These are phyloP conservation scores for Brachyptera risi DNA, from an alignment of 2,888 invertebrate genomes.

Conservation along the genomic window DNA sequence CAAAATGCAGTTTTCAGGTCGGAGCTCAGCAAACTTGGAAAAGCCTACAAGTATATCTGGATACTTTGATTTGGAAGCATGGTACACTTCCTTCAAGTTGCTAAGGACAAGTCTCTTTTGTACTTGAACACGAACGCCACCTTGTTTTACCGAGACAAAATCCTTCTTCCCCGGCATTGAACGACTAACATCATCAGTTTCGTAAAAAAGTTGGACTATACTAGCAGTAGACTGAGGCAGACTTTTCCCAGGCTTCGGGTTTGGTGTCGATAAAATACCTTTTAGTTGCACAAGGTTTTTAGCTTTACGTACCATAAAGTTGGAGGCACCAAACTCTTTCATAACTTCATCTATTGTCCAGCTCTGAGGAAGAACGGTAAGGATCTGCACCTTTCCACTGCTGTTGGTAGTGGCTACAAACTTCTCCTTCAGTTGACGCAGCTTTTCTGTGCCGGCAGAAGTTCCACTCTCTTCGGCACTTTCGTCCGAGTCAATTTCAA, in stretches of 20 bases:
- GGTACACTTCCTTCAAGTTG: conserved; percentile 24
- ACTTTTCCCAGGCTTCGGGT: conserved; percentile 1
- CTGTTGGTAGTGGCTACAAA: too few relatives aligned
- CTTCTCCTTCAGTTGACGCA: too few relatives aligned
- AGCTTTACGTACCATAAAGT: not conserved
- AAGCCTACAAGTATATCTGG: conserved; percentile 21
- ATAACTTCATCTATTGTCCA: not conserved
- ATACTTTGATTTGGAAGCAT: conserved; percentile 10
- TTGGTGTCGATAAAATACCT: not conserved
- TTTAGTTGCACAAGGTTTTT: not conserved
- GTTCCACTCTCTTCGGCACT: too few relatives aligned
- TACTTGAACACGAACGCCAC: too few relatives aligned
- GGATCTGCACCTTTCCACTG: too few relatives aligned
- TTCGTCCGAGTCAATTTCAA: too few relatives aligned
- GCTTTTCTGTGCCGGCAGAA: too few relatives aligned
- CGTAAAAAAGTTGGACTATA: conserved; percentile 24
- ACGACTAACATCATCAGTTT: conserved; percentile 28
- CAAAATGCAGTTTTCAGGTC: conserved; percentile 26
- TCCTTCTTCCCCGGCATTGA: conserved; percentile 29
- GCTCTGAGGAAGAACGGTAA: too few relatives aligned
- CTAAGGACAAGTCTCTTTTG: conserved; percentile 24
- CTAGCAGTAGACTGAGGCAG: not conserved
- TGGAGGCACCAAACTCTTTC: not conserved
- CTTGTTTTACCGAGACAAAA: conserved; percentile 24
- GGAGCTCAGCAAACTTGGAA: conserved; percentile 25